Percentiles rank a stretch among this genome's conserved stretches.
Evolutionary conservation across 2,113 vertebrate species (phyloP).

Genomic region (Clupea harengus): DNA sequence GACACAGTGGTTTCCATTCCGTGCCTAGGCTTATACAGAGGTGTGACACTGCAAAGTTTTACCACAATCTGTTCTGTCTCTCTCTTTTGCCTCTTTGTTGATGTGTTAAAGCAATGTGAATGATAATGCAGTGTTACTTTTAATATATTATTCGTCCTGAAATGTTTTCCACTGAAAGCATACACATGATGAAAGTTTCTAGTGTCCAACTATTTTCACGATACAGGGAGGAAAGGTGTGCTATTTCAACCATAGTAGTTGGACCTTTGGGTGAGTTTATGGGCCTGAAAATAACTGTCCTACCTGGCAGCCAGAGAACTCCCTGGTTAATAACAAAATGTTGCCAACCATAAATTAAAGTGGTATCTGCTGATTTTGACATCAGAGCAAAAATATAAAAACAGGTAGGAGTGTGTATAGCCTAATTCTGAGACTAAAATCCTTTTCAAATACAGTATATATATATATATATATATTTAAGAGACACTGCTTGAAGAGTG

Average conservation of each 20-base stretch:
- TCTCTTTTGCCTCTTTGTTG: neutral
- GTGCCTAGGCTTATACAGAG: neutral
- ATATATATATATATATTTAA: too few species aligned
- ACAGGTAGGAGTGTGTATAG: neutral
- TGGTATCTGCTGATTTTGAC: slow-evolving; percentile 63
- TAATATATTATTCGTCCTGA: neutral
- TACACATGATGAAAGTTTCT: slow-evolving; percentile 68
- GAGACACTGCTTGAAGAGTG: too few species aligned
- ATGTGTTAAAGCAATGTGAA: neutral
- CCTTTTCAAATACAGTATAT: neutral
- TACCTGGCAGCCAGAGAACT: slow-evolving; percentile 51
- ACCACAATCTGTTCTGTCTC: neutral
- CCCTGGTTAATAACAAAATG: slow-evolving; percentile 64
- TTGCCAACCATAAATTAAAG: slow-evolving; percentile 61
- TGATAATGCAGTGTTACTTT: neutral
- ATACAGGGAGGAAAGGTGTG: slow-evolving; percentile 50
- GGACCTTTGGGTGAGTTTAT: slow-evolving; percentile 67
- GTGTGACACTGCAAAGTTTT: neutral
- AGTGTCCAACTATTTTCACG: slow-evolving; percentile 57
- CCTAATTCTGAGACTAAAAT: neutral
- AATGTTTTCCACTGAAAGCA: slow-evolving; percentile 59
- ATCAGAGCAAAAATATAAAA: slow-evolving; percentile 50
- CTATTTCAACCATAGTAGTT: slow-evolving; percentile 60
- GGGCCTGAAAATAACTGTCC: slow-evolving; percentile 68
- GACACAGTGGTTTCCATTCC: slow-evolving; percentile 7